phyloP scores from a whole-genome alignment of 2,797 vertebrate species.

The Rhinatrema bivittatum region DNA sequence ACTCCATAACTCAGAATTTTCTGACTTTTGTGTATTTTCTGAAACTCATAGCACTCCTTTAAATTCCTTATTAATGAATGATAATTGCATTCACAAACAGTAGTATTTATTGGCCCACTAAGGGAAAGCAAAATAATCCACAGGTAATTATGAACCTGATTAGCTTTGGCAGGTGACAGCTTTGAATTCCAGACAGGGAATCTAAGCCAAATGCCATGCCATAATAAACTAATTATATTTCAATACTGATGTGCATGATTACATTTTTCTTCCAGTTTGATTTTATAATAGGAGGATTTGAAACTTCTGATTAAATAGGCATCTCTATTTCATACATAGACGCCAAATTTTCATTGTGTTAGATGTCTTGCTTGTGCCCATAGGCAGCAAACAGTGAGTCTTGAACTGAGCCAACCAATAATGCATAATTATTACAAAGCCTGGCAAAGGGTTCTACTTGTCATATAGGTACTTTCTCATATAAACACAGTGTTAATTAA shows the following conservation, averaged over 20 bases:
- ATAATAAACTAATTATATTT: slow-evolving; percentile 35
- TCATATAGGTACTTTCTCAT: slow-evolving; percentile 4
- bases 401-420: not conserved
- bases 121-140: slow-evolving; percentile 46
- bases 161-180: slow-evolving; percentile 41
- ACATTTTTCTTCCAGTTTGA: slow-evolving; percentile 41
- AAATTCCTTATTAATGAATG: too few species aligned
- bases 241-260: slow-evolving; percentile 15
- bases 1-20: too few species aligned
- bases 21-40: too few species aligned
- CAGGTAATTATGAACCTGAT: slow-evolving; percentile 39
- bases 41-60: too few species aligned
- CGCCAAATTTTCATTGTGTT: not conserved
- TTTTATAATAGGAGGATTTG: slow-evolving; percentile 39
- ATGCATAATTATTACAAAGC: not conserved
- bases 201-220: slow-evolving; percentile 28
- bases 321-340: slow-evolving; percentile 6
- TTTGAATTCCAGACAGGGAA: slow-evolving; percentile 37
- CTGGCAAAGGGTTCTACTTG: not conserved
- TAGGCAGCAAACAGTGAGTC: accelerated
- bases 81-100: slow-evolving; percentile 32
- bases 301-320: slow-evolving; percentile 1
- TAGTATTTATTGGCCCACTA: slow-evolving; percentile 29
- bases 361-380: not conserved
- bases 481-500: slow-evolving; percentile 11